A percentile compares a stretch with the other conserved stretches of the same genome.
phyloP scores from a whole-genome alignment of 92 coral and sea anemone genomes.

The Micromussa lordhowensis region DNA sequence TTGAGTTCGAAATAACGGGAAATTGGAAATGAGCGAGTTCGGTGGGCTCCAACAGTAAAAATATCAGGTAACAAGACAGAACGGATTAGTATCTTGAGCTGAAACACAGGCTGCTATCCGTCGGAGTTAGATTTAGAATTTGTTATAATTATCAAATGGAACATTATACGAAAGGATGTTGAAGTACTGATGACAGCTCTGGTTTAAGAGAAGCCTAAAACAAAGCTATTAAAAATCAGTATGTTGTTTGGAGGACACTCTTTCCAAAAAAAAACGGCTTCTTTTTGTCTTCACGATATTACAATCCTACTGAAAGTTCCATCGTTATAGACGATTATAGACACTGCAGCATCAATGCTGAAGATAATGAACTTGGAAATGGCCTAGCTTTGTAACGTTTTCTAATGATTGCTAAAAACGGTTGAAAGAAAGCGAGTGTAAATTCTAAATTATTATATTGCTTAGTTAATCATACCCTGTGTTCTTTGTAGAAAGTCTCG shows the following conservation, averaged over 20 bases:
- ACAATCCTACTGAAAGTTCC: neutral
- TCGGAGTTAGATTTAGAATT: neutral
- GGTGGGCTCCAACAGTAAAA: no score
- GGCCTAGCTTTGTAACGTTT: no score
- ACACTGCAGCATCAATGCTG: neutral
- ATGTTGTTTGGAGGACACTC: neutral
- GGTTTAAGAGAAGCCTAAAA: neutral
- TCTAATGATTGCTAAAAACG: no score
- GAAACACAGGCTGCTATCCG: no score
- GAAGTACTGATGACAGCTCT: neutral
- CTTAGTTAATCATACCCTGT: conserved; percentile 72
- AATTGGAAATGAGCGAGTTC: no score
- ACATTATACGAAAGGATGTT: neutral
- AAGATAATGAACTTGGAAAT: neutral
- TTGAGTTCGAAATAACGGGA: no score
- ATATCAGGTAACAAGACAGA: no score
- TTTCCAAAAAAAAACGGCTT: neutral
- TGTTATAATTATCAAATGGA: neutral
- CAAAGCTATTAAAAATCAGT: no score
- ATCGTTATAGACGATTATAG: neutral
- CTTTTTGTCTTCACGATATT: neutral
- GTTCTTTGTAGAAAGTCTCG: conserved; percentile 88
- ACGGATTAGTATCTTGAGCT: no score
- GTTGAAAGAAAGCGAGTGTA: no score
- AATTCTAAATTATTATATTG: no score